These are phyloP conservation scores for Panagrolaimus sp. DNA, from an alignment of 1,140 invertebrate genomes.

Conservation along the genomic window DNA sequence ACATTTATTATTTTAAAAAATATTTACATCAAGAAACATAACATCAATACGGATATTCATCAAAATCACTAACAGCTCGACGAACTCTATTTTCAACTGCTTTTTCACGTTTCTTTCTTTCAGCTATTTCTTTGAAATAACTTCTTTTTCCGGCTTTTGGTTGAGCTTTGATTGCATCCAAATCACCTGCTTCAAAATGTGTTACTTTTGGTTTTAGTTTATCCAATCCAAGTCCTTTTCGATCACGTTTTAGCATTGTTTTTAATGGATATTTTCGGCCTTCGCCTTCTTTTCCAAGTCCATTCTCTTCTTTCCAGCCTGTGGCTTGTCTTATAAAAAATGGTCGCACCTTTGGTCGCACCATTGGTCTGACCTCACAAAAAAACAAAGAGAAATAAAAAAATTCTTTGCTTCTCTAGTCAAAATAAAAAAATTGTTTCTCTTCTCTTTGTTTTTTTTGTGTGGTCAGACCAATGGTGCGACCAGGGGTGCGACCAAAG, in stretches of 20 bases:
- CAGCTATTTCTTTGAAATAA: constrained; percentile 15
- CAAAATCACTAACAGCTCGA: neutral
- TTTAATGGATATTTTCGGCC: constrained; percentile 74
- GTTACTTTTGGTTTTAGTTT: constrained; percentile 64
- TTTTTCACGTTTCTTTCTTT: constrained; percentile 8
- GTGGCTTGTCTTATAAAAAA: no score
- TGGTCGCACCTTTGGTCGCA: no score
- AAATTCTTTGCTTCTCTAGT: no score
- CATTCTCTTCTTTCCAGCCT: constrained; percentile 73
- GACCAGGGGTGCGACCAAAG: no score
- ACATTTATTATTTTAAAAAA: no score
- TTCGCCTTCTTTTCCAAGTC: constrained; percentile 69
- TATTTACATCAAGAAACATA: no score
- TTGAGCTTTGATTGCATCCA: constrained; percentile 59
- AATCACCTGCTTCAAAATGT: constrained; percentile 66
- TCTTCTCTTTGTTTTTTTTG: no score
- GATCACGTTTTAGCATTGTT: constrained; percentile 70
- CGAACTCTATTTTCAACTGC: neutral
- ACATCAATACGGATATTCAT: no score
- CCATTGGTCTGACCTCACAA: no score
- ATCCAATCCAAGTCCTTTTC: constrained; percentile 68
- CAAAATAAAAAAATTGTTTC: no score
- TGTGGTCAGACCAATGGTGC: no score
- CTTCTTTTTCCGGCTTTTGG: neutral
- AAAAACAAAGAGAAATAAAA: no score